Evolutionary conservation across 2,797 vertebrate genomes (phyloP), one percentile per base, ranked within the genome.

Genomic region (Gila robusta): DNA sequence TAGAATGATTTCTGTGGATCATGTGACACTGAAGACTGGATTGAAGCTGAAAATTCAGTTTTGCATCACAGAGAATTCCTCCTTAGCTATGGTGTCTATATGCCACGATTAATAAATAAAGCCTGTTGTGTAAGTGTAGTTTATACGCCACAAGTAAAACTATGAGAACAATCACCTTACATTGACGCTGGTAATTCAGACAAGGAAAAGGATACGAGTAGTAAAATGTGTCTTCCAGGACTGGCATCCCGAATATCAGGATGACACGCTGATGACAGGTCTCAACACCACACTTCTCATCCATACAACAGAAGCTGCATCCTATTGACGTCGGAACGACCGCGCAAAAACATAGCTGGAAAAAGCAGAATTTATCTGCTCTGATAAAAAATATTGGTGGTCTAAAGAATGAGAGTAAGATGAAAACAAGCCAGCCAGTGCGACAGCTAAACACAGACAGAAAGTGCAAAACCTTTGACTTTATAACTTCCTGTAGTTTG

Each of bases 151-250:
- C 26, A 67, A 49, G 79, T 49, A 26, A 28, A 52, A 35, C 32
- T 39, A n/a, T 17, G 49, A 54, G 11, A 54, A 41, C 23, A 23
- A 39, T 6, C 19, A 12, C 5, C 5, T n/a, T 6, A 73, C n/a
- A 56, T 7, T 79, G 37, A 44, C 19, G 21, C n/a, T 44, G 17
- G 21, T 23, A 26, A 23, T 70, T 83, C 28, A 62, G 3, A 11
- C 21, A 23, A 12, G 6, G 19, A 28, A 71, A 28, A 94, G 94
- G 94, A 95, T 95, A 95, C 94, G 93, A 92, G 83, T 92, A 93
- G 89, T 90, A 93, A 88, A 92, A 88, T 85, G 85, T 89, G 81
- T 94, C 91, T 73, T 90, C 93, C 26, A 85, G 81, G 89, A 49
- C 82, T 76, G 93, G 92, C 94, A 95, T 95, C 88, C 72, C 93